Evolutionary conservation across 1,140 invertebrate genomes (phyloP).

Genomic region (Drosophila sproati): DNA sequence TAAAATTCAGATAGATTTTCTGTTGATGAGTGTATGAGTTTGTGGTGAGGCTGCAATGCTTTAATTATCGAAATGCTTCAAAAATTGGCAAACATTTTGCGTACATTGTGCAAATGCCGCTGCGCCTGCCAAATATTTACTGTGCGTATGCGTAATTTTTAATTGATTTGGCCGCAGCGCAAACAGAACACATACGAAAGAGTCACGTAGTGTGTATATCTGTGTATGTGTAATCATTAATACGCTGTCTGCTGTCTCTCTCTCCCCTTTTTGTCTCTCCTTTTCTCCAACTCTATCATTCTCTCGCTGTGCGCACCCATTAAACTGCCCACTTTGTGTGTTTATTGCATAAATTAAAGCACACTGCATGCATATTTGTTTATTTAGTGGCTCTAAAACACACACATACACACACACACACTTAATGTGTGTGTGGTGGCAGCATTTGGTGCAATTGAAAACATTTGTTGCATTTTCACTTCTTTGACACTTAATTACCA

Average conservation of each 20-base stretch:
- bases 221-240: conserved; percentile 8
- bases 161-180: conserved; percentile 75
- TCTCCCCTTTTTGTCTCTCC: too few species aligned
- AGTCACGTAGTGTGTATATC: conserved; percentile 33
- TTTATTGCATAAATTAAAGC: conserved; percentile 75
- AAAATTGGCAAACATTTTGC: conserved; percentile 46
- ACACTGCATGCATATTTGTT: conserved; percentile 57
- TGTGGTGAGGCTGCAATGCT: conserved; percentile 10
- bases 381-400: conserved; percentile 43
- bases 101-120: conserved; percentile 57
- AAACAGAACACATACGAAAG: conserved; percentile 58
- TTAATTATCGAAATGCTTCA: conserved; percentile 51
- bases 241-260: too few species aligned
- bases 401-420: conserved; percentile 1
- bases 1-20: too few species aligned
- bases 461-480: conserved; percentile 44
- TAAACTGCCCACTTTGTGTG: conserved; percentile 46
- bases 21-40: too few species aligned
- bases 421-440: conserved; percentile 15
- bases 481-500: conserved; percentile 53
- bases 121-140: conserved; percentile 68
- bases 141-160: conserved; percentile 81
- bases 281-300: conserved; percentile 7
- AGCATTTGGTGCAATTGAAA: conserved; percentile 28
- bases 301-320: conserved; percentile 26